Evolutionary conservation across 2,113 vertebrate species (phyloP).

Genomic region (Cepphus grylle): DNA sequence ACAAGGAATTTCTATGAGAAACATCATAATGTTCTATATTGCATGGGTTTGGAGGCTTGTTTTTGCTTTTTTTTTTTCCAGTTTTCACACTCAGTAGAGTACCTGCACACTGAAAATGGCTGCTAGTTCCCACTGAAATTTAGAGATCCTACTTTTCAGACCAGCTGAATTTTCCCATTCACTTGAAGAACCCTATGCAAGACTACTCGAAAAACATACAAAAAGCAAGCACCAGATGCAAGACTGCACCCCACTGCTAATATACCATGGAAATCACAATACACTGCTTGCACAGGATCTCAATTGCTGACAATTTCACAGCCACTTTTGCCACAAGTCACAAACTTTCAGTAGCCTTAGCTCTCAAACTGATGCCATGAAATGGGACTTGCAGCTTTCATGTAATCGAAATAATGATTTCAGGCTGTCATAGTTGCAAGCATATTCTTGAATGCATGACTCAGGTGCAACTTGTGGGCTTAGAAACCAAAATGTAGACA

Average conservation of each 20-base stretch:
- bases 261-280: not conserved
- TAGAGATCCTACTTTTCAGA: not conserved
- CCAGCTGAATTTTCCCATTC: not conserved
- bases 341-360: not conserved
- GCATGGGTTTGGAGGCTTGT: not conserved
- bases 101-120: not conserved
- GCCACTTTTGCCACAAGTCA: not conserved
- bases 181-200: not conserved
- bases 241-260: not conserved
- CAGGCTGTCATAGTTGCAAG: not conserved
- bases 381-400: not conserved
- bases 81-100: not conserved
- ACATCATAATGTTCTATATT: not conserved
- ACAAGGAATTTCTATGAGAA: not conserved
- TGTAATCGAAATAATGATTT: not conserved
- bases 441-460: not conserved
- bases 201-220: not conserved
- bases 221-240: not conserved
- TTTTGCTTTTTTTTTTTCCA: not conserved
- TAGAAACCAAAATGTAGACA: not conserved
- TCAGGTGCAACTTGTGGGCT: not conserved
- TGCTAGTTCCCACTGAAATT: not conserved
- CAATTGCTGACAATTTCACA: not conserved
- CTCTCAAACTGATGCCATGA: not conserved
- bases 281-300: not conserved